Conservation (phyloP, 2,888 invertebrate species). For the Hyles lineata region DNA sequence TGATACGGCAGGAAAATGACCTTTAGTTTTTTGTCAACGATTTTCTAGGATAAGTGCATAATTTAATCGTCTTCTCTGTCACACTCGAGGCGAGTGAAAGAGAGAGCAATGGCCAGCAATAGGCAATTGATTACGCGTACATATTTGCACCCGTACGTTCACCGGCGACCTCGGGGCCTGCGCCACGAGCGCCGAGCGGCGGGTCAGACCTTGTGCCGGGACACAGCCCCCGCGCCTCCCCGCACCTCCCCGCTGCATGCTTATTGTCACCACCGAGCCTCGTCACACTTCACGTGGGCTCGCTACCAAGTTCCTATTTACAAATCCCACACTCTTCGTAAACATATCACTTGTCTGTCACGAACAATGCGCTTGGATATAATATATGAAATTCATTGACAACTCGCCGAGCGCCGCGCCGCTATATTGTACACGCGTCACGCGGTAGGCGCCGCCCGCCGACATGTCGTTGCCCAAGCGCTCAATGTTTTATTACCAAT, state of each 20-base stretch:
- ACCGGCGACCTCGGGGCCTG: conserved; percentile 71
- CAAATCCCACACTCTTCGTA: conserved; percentile 48
- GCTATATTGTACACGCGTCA: conserved; percentile 8
- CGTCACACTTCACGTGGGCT: conserved; percentile 45
- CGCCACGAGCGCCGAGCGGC: conserved; percentile 50
- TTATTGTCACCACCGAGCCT: conserved; percentile 50
- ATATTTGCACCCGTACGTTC: conserved; percentile 71
- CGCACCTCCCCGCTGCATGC: conserved; percentile 12
- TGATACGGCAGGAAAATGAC: conserved; percentile 18
- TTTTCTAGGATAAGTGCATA: conserved; percentile 27
- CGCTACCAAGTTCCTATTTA: conserved; percentile 49
- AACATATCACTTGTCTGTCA: background rate
- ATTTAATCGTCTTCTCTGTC: conserved; percentile 37
- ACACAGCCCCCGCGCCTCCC: conserved; percentile 43
- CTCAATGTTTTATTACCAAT: conserved; percentile 16
- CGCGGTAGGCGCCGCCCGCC: background rate
- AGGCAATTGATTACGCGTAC: conserved; percentile 60
- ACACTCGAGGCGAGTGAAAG: conserved; percentile 39
- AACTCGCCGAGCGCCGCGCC: background rate
- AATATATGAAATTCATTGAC: conserved; percentile 5
- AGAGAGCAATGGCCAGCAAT: conserved; percentile 42
- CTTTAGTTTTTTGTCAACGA: conserved; percentile 19
- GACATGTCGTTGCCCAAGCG: conserved; percentile 1
- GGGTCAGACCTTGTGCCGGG: conserved; percentile 71
- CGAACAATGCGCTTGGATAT: conserved; percentile 20